A percentile compares a stretch with the other conserved stretches of the same genome.
phyloP scores from a whole-genome alignment of 2,797 vertebrate species.

The Jordanella pulchra region DNA sequence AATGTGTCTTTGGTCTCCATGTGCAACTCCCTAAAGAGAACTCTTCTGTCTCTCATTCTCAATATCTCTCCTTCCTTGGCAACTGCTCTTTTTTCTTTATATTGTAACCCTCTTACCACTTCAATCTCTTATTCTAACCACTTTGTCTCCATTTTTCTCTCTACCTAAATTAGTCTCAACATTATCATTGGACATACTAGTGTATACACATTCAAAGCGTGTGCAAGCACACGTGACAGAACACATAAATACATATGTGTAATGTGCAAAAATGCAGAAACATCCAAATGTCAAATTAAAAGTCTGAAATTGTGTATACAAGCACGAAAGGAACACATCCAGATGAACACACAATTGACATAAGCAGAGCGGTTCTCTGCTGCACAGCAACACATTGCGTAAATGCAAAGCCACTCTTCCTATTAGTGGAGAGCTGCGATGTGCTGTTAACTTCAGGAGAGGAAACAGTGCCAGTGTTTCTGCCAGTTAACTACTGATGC shows the following conservation, averaged over 20 bases:
- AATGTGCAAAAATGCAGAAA: constrained; percentile 29
- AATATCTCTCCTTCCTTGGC: constrained; percentile 45
- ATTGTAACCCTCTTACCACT: constrained; percentile 41
- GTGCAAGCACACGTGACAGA: constrained; percentile 31
- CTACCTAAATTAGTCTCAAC: constrained; percentile 37
- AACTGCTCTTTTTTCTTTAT: constrained; percentile 39
- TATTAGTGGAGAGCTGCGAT: constrained; percentile 78
- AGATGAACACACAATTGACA: constrained; percentile 33
- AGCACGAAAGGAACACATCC: constrained; percentile 29
- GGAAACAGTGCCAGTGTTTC: constrained; percentile 72
- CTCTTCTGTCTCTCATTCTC: constrained; percentile 59
- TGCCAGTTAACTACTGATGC: constrained; percentile 63
- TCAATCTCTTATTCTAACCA: constrained; percentile 20
- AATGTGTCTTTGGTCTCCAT: constrained; percentile 66
- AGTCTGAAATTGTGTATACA: constrained; percentile 44
- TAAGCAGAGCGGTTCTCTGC: constrained; percentile 62
- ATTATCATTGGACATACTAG: constrained; percentile 42
- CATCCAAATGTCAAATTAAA: constrained; percentile 44
- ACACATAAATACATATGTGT: constrained; percentile 27
- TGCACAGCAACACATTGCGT: constrained; percentile 81
- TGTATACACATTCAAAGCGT: constrained; percentile 24
- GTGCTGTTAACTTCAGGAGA: constrained; percentile 77
- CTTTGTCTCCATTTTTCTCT: constrained; percentile 10
- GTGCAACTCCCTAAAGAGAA: constrained; percentile 59
- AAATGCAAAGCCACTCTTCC: constrained; percentile 76